Evolutionary conservation across 2,888 invertebrate genomes (phyloP), one percentile per base, ranked within the genome.

Genomic region (Aphidius colemani): DNA sequence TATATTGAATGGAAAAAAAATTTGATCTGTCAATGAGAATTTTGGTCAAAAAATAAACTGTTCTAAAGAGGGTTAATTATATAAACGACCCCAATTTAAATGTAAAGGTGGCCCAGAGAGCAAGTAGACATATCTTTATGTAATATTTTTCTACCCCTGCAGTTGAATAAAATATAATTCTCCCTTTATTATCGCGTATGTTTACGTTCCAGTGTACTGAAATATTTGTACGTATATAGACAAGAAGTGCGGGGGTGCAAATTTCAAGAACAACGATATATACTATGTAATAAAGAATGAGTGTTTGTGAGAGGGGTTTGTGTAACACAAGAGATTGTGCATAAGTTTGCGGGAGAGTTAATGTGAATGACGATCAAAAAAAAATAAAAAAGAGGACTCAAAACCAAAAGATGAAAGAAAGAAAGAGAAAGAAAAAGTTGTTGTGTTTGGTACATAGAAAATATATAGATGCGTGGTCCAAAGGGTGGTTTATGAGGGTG

Each of bases 401-500:
- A 30, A 30, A 30, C 5, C 0, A 30, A 30, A 30, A 30, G 30
- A 30, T 30, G 30, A 30, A 30, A 30, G 30, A 30, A 30, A 30
- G 30, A 30, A 30, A 5, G 30, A 30, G 30, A 30, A 30, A 30
- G 13, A 18, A 2, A 18, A 18, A 18, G 1, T 18, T 18, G 13
- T 18, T 18, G 13, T 18, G 13, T 18, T 18, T 18, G 13, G 13
- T 18, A 18, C n/a, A n/a, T 18, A 18, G 13, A 18, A 30, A 5
- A 30, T 30, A 30, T 30, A 30, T 30, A 30, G 30, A 30, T 30
- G 30, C 59, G 61, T 72, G 78, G 77, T 78, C 77, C 78, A 76
- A 69, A 73, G 75, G 76, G 75, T 77, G 79, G 81, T 79, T 81
- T 78, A 80, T 75, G 80, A 75, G 77, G 78, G 78, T 81, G 79